Conservation (phyloP, 2,113 vertebrate species). For the Lepus americanus region DNA sequence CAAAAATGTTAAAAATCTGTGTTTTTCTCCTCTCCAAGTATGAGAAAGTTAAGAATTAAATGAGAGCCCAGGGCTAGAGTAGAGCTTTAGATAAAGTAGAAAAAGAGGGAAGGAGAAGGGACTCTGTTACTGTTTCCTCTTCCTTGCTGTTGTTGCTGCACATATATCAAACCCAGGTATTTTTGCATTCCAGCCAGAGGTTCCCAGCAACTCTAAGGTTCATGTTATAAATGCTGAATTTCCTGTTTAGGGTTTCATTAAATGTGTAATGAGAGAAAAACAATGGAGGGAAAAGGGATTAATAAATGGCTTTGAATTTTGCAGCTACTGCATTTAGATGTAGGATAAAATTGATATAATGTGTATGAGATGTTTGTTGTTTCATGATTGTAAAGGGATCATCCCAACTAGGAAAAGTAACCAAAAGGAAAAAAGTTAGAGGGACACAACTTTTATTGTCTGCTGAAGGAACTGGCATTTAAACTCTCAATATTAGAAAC, state of each 20-base stretch:
- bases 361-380: background rate
- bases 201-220: background rate
- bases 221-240: background rate
- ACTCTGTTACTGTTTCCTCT: background rate
- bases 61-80: background rate
- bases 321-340: background rate
- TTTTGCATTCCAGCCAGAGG: background rate
- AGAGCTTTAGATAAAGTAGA: background rate
- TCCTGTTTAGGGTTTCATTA: background rate
- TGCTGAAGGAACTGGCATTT: background rate
- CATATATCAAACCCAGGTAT: too few relatives aligned
- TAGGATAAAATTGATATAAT: background rate
- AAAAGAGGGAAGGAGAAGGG: background rate
- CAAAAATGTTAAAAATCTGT: background rate
- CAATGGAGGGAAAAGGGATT: background rate
- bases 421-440: background rate
- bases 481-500: constrained; percentile 9
- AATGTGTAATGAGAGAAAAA: background rate
- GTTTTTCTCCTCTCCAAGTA: background rate
- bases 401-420: background rate
- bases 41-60: constrained; percentile 27
- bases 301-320: constrained; percentile 34
- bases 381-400: background rate
- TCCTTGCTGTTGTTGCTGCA: background rate
- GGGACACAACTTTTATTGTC: background rate